These are phyloP conservation scores for Campopleginae sp. DNA, from an alignment of 2,888 invertebrate species.

Conservation along the genomic window DNA sequence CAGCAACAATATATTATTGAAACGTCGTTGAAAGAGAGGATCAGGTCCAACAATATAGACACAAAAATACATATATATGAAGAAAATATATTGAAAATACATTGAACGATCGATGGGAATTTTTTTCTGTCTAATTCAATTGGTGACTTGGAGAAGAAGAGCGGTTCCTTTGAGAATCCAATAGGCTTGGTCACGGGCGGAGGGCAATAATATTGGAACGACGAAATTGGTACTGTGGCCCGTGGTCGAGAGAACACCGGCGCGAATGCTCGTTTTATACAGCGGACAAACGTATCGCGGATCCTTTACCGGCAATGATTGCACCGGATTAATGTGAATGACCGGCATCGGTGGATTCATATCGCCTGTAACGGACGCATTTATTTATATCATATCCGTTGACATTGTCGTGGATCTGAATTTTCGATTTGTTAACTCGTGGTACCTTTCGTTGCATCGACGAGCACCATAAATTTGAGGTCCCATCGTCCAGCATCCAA, in stretches of 20 bases:
- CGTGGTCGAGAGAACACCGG: slow-evolving; percentile 94
- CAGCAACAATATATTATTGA: background rate
- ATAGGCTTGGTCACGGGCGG: slow-evolving; percentile 88
- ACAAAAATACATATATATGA: slow-evolving; percentile 18
- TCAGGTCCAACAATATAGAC: slow-evolving; percentile 32
- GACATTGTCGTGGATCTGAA: slow-evolving; percentile 32
- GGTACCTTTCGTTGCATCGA: slow-evolving; percentile 91
- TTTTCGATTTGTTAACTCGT: too few species aligned
- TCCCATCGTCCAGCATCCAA: slow-evolving; percentile 97
- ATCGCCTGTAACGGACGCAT: slow-evolving; percentile 86
- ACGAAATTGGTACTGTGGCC: slow-evolving; percentile 98
- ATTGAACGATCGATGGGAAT: too few species aligned
- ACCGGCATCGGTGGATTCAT: slow-evolving; percentile 91
- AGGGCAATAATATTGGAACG: slow-evolving; percentile 90
- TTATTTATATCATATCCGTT: background rate
- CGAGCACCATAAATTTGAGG: slow-evolving; percentile 86
- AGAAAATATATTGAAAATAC: background rate
- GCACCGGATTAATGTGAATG: slow-evolving; percentile 88
- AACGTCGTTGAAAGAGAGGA: background rate
- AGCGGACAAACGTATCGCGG: slow-evolving; percentile 91
- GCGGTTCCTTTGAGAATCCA: slow-evolving; percentile 97
- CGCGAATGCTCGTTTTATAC: slow-evolving; percentile 95
- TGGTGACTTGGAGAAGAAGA: slow-evolving; percentile 92
- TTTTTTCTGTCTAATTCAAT: slow-evolving; percentile 84
- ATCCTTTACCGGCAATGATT: slow-evolving; percentile 87